Evolutionary conservation across 2,113 vertebrate species (phyloP).

Genomic region (Oryzias celebensis): DNA sequence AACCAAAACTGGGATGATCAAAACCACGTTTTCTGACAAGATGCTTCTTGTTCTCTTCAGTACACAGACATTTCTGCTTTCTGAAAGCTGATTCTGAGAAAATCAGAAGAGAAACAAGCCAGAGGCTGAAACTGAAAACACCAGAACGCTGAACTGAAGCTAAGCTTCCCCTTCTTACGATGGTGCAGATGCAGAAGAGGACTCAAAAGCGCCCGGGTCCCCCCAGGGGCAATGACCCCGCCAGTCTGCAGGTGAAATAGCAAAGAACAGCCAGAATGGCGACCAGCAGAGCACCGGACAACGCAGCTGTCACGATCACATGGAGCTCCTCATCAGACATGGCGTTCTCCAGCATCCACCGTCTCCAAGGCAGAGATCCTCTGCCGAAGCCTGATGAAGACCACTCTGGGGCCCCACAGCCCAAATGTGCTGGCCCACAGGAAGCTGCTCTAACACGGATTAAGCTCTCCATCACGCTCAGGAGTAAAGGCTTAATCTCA

Average conservation of each 20-base stretch:
- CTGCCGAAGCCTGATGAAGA: slow-evolving; percentile 21
- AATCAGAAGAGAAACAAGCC: neutral
- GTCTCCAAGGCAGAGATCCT: neutral
- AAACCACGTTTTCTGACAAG: neutral
- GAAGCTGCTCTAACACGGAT: slow-evolving; percentile 41
- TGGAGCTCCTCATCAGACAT: slow-evolving; percentile 53
- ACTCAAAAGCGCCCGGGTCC: slow-evolving; percentile 68
- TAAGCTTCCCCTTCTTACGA: slow-evolving; percentile 1
- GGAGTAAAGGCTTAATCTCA: slow-evolving; percentile 2
- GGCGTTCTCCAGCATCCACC: neutral
- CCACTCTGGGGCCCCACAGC: neutral
- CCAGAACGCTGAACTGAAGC: neutral
- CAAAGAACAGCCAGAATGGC: slow-evolving; percentile 70
- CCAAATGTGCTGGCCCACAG: slow-evolving; percentile 26
- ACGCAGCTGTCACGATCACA: slow-evolving; percentile 53
- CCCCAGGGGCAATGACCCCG: slow-evolving; percentile 60
- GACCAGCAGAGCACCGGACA: slow-evolving; percentile 54
- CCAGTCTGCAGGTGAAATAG: slow-evolving; percentile 77
- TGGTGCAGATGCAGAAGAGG: neutral
- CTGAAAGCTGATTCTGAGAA: neutral
- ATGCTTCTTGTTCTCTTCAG: neutral
- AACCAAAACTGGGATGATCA: neutral
- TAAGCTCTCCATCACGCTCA: slow-evolving; percentile 32
- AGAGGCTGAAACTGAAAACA: neutral
- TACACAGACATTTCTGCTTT: neutral